Percentiles rank a stretch among this genome's conserved stretches.
These are phyloP conservation scores for Streptopelia turtur DNA, from an alignment of 2,797 vertebrate genomes.

Conservation along the genomic window DNA sequence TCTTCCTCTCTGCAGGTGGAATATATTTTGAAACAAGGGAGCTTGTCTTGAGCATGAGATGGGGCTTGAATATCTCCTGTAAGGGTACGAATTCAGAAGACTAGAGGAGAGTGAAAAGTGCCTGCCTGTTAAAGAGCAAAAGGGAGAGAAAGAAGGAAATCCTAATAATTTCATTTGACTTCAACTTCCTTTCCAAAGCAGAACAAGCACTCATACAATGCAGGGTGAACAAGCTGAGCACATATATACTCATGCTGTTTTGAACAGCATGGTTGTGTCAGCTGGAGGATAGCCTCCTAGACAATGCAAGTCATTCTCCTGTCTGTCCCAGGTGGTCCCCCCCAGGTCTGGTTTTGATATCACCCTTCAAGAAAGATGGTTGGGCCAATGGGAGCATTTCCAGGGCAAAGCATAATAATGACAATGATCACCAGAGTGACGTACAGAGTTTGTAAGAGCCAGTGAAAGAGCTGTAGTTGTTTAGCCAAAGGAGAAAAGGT, in stretches of 20 bases:
- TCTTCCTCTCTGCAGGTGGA: not conserved
- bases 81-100: not conserved
- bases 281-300: not conserved
- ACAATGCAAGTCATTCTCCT: not conserved
- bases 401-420: not conserved
- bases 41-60: not conserved
- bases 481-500: not conserved
- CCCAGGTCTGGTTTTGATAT: not conserved
- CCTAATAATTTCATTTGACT: not conserved
- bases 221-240: not conserved
- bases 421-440: fast-evolving
- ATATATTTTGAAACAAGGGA: not conserved
- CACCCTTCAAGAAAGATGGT: not conserved
- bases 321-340: not conserved
- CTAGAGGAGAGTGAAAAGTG: not conserved
- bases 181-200: conserved; percentile 6
- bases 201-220: not conserved
- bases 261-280: not conserved
- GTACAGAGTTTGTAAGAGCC: not conserved
- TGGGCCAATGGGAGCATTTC: not conserved
- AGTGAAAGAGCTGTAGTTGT: not conserved
- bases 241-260: not conserved
- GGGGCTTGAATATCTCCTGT: not conserved
- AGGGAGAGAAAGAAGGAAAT: not conserved
- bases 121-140: not conserved